A percentile compares a stretch with the other conserved stretches of the same genome.
These are phyloP conservation scores for Crotalus adamanteus DNA, from an alignment of 2,797 vertebrate species.

Conservation along the genomic window DNA sequence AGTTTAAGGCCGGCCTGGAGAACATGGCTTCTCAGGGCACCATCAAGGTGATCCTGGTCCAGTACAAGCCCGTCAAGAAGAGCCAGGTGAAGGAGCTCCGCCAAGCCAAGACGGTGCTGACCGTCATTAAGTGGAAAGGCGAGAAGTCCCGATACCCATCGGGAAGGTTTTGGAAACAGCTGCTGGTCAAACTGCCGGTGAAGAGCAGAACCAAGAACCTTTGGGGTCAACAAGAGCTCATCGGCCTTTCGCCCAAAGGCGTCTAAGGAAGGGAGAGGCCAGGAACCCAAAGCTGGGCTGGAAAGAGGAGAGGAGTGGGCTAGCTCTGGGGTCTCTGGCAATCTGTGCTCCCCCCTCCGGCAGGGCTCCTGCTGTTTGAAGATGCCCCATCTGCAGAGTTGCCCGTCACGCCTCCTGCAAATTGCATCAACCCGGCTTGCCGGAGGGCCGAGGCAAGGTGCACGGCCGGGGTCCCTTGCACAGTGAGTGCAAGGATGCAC, in stretches of 20 bases:
- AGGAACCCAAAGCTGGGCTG: not conserved
- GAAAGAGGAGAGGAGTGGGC: not conserved
- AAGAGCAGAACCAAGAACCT: constrained; percentile 64
- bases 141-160: constrained; percentile 84
- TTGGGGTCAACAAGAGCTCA: constrained; percentile 48
- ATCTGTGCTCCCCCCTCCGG: not conserved
- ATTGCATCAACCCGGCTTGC: not conserved
- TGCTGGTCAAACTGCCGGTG: constrained; percentile 86
- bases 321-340: not conserved
- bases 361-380: not conserved
- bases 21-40: constrained; percentile 85
- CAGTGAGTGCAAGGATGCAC: not conserved
- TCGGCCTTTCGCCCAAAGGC: constrained; percentile 59
- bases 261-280: constrained; percentile 42
- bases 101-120: constrained; percentile 81
- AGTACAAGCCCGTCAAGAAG: constrained; percentile 83
- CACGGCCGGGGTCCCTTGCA: not conserved
- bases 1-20: constrained; percentile 91
- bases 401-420: not conserved
- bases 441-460: not conserved
- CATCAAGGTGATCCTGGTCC: constrained; percentile 90
- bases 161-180: constrained; percentile 91
- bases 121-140: constrained; percentile 89
- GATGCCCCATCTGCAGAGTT: fast-evolving
- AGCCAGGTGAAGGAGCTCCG: constrained; percentile 87